Evolutionary conservation across 2,888 invertebrate genomes (phyloP).

Genomic region (Teleiodes luculella): DNA sequence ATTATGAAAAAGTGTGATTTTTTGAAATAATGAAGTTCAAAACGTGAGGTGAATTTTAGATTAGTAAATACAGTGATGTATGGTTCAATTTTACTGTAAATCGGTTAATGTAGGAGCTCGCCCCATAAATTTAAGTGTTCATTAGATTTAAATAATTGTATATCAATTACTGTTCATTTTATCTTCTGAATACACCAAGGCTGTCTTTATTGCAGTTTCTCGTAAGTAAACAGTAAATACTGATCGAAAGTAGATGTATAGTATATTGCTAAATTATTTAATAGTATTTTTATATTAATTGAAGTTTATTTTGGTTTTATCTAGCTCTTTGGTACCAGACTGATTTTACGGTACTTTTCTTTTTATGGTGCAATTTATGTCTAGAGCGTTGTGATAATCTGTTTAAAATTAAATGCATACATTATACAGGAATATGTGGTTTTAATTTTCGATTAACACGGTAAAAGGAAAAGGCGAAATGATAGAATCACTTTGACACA

Average conservation of each 20-base stretch:
- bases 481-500: constrained; percentile 6
- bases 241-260: constrained; percentile 57
- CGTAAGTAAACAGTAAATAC: constrained; percentile 62
- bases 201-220: constrained; percentile 66
- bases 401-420: constrained; percentile 71
- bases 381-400: constrained; percentile 79
- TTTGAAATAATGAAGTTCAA: constrained; percentile 68
- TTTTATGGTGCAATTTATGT: constrained; percentile 79
- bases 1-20: constrained; percentile 58
- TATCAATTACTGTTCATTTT: constrained; percentile 59
- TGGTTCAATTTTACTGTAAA: constrained; percentile 68
- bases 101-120: constrained; percentile 53
- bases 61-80: constrained; percentile 55
- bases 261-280: constrained; percentile 74
- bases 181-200: constrained; percentile 59
- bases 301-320: constrained; percentile 66
- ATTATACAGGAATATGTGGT: constrained; percentile 55
- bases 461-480: background rate
- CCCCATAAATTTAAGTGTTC: constrained; percentile 74
- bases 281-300: constrained; percentile 78
- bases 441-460: constrained; percentile 24
- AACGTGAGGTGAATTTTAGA: constrained; percentile 56
- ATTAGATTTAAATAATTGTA: constrained; percentile 69
- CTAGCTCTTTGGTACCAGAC: constrained; percentile 76
- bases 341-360: constrained; percentile 77